Conservation (phyloP, 2,888 invertebrate genomes). For the Brachyopa scutellaris region DNA sequence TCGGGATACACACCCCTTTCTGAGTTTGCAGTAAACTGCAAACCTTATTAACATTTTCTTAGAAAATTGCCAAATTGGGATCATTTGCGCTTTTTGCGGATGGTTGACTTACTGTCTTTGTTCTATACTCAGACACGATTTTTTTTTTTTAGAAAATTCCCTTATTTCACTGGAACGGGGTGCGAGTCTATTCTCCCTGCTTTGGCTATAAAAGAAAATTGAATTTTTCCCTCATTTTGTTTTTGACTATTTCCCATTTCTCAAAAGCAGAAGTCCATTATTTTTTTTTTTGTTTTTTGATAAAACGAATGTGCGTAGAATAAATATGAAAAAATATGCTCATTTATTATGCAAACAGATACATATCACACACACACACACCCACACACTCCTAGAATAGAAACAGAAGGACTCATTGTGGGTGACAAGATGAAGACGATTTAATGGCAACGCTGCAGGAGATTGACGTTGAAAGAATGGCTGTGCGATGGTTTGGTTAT, state of each 20-base stretch:
- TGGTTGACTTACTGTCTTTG: slow-evolving; percentile 23
- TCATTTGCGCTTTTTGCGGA: slow-evolving; percentile 28
- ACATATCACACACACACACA: slow-evolving; percentile 31
- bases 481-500: too few relatives aligned
- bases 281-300: slow-evolving; percentile 28
- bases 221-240: slow-evolving; percentile 46
- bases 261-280: slow-evolving; percentile 51
- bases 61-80: slow-evolving; percentile 44
- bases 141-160: background rate
- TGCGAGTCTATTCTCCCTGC: slow-evolving; percentile 11
- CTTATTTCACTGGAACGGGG: too few relatives aligned
- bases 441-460: slow-evolving; percentile 40
- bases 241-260: slow-evolving; percentile 16
- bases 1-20: background rate
- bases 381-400: background rate
- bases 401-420: background rate
- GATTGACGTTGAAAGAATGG: slow-evolving; percentile 29
- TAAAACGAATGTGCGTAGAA: slow-evolving; percentile 58
- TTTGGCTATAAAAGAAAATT: slow-evolving; percentile 62
- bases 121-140: background rate
- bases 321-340: slow-evolving; percentile 61
- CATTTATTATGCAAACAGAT: slow-evolving; percentile 63
- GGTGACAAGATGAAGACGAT: slow-evolving; percentile 17
- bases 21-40: slow-evolving; percentile 31
- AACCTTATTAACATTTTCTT: slow-evolving; percentile 47